Evolutionary conservation across 2,113 vertebrate genomes (phyloP).

Genomic region (Percina caprodes): DNA sequence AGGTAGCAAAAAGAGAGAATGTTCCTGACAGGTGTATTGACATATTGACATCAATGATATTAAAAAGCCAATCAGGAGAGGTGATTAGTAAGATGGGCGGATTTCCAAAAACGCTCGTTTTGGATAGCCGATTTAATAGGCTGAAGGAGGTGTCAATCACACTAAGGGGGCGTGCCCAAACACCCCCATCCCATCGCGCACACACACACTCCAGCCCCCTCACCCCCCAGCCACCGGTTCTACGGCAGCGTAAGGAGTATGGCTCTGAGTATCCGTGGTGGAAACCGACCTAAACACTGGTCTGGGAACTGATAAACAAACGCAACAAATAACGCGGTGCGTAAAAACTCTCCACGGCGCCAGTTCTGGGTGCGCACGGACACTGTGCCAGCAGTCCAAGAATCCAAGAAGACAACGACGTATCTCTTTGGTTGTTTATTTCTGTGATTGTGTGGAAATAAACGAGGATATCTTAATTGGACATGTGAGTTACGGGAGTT

Average conservation of each 20-base stretch:
- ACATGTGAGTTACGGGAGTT: constrained; percentile 83
- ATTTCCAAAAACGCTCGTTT: constrained; percentile 12
- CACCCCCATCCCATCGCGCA: neutral
- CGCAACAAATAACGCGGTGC: constrained; percentile 40
- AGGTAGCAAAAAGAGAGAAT: constrained; percentile 8
- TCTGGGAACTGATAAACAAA: constrained; percentile 66
- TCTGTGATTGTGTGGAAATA: constrained; percentile 14
- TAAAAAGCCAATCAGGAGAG: constrained; percentile 56
- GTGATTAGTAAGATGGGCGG: constrained; percentile 47
- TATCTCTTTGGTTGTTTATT: constrained; percentile 9
- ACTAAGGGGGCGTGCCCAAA: constrained; percentile 43
- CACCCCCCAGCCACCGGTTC: constrained; percentile 44
- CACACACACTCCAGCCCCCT: neutral
- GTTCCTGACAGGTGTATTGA: constrained; percentile 57
- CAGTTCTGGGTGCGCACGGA: constrained; percentile 20
- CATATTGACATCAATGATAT: too few species aligned
- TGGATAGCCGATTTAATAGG: constrained; percentile 43
- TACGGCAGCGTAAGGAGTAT: constrained; percentile 71
- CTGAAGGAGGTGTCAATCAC: constrained; percentile 52
- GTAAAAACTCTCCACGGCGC: constrained; percentile 63
- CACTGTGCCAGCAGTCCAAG: constrained; percentile 40
- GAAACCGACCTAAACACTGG: constrained; percentile 69
- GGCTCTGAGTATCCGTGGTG: constrained; percentile 64
- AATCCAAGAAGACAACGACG: constrained; percentile 35
- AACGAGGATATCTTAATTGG: constrained; percentile 76